Base-by-base conservation (phyloP, 2,113 vertebrate genomes). In the Columba livia region DNA sequence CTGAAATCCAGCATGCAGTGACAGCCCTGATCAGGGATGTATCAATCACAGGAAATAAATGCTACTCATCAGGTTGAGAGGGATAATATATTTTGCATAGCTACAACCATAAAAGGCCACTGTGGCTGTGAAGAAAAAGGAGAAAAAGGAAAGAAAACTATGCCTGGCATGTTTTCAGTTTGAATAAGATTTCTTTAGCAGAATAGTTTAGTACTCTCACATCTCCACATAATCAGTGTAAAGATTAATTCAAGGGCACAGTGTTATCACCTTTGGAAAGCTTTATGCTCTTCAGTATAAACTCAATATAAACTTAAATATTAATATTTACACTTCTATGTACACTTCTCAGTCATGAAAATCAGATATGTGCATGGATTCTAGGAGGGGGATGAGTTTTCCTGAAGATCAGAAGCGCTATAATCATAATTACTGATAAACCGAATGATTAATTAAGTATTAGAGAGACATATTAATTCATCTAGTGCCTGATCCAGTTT, bases 381-480 rank as follows among this genome's bases (percentile, higher is more conserved):
- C 88, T 79, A 69, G 61, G 42, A 94, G 48, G 34, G n/a, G 12
- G 26, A 8, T 79, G 44, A 92, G 73, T 93, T 78, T 85, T 90
- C 86, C 88, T 94, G 90, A 74, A 84, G 57, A 97, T 86, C 92
- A 73, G 67, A 92, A 92, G 78, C 53, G 44, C 42, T 87, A 29
- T 54, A 47, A 82, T 89, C 80, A 58, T 93, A 94, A 95, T 87
- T 92, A 85, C 85, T 81, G 92, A 93, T 94, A 96, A 90, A 92
- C 80, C 86, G 85, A 84, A 69, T 93, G 93, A 96, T 96, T 96
- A 93, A 93, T 95, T 94, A 96, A 94, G 77, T 84, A 53, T 89
- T 90, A 74, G 80, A 93, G 50, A 94, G 95, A 87, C 64, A 78
- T 61, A 84, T 69, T 96, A 96, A 96, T 93, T 93, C 67, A 84